These are phyloP conservation scores for Neodon shergylaensis DNA, from an alignment of 2,113 vertebrate genomes.

Conservation along the genomic window DNA sequence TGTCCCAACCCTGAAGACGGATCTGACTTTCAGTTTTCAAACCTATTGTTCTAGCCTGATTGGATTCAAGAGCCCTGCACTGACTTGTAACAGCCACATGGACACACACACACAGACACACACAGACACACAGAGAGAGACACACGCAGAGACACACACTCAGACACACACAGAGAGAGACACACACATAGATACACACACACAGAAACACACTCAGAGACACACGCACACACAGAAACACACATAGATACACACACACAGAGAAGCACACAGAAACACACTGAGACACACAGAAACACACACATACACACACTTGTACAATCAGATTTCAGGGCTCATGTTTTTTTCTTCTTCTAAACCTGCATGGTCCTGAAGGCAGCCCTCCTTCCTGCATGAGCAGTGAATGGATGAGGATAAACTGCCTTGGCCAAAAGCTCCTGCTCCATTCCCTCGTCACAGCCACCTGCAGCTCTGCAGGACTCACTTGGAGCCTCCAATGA, in stretches of 20 bases:
- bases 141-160: too few relatives aligned
- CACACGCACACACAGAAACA: neutral
- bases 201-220: neutral
- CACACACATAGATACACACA: neutral
- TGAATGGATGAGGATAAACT: conserved; percentile 80
- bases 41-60: conserved; percentile 1
- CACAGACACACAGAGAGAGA: neutral
- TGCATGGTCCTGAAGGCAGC: conserved; percentile 62
- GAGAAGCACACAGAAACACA: neutral
- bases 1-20: neutral
- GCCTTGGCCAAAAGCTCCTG: conserved; percentile 81
- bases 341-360: conserved; percentile 72
- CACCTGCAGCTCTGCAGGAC: conserved; percentile 70
- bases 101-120: neutral
- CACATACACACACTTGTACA: neutral
- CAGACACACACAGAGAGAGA: neutral
- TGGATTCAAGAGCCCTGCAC: conserved; percentile 47
- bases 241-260: neutral
- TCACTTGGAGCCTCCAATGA: conserved; percentile 61
- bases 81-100: neutral
- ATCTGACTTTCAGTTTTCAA: conserved; percentile 1
- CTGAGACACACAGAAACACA: neutral
- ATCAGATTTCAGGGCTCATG: conserved; percentile 60
- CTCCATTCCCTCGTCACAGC: conserved; percentile 84
- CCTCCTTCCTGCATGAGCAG: conserved; percentile 79